Percentiles rank a stretch among this genome's conserved stretches.
Conservation (phyloP, 1,140 invertebrate genomes). For the Zaprionus africanus region DNA sequence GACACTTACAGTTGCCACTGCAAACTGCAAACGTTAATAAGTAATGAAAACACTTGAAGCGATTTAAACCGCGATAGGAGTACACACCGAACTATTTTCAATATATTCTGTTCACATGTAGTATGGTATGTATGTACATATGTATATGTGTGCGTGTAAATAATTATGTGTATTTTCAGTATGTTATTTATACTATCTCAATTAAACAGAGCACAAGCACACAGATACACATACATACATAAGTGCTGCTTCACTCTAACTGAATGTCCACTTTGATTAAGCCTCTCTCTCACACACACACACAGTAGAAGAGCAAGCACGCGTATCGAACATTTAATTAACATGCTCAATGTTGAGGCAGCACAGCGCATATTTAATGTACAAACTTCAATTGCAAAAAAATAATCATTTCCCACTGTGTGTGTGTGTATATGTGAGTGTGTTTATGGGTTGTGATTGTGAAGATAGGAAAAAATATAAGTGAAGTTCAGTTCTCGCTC, state of each 20-base stretch:
- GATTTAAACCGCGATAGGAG: neutral
- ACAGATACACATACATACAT: neutral
- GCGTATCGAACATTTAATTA: slow-evolving; percentile 34
- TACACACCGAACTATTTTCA: slow-evolving; percentile 2
- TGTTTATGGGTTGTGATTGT: neutral
- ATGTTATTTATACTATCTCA: slow-evolving; percentile 1
- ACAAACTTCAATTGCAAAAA: slow-evolving; percentile 22
- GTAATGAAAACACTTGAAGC: neutral
- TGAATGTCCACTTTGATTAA: slow-evolving; percentile 20
- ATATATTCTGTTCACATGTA: neutral
- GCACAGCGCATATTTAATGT: slow-evolving; percentile 1
- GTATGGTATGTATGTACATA: neutral
- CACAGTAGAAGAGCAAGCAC: neutral
- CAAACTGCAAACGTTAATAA: neutral
- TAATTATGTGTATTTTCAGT: slow-evolving; percentile 1
- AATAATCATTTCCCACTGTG: slow-evolving; percentile 11
- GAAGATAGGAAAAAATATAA: slow-evolving; percentile 28
- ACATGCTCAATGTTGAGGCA: slow-evolving; percentile 11
- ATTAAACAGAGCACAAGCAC: neutral
- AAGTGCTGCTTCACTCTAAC: slow-evolving; percentile 9
- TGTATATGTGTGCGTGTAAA: neutral
- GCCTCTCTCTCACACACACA: neutral
- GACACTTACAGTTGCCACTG: neutral
- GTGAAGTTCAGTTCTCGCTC: slow-evolving; percentile 55
- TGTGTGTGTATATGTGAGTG: neutral